Evolutionary conservation across 92 coral and sea anemone genomes (phyloP).

Genomic region (Hydrozoanthus gracilis): DNA sequence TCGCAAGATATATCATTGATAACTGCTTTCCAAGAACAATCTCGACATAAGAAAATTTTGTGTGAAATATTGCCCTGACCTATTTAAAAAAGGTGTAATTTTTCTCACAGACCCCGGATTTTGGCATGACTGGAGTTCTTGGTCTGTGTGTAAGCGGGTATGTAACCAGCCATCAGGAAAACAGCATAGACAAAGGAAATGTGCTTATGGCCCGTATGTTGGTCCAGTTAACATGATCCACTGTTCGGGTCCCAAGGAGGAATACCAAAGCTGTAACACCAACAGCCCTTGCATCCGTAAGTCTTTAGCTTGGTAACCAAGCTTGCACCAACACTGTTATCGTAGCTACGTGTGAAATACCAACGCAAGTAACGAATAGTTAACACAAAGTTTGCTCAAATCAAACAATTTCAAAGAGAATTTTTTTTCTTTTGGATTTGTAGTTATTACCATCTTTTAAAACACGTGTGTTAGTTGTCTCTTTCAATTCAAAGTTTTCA

Average conservation of each 20-base stretch:
- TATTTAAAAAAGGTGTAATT: too few species aligned
- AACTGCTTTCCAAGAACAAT: too few species aligned
- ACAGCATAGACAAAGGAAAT: conserved; percentile 4
- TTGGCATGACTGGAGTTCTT: conserved; percentile 15
- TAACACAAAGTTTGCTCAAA: not conserved
- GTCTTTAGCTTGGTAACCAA: not conserved
- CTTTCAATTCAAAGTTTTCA: too few species aligned
- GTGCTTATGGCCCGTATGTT: conserved; percentile 13
- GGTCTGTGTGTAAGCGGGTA: conserved; percentile 12
- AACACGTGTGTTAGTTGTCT: too few species aligned
- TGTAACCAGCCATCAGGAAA: conserved; percentile 8
- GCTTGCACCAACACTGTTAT: not conserved
- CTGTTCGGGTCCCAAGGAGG: conserved; percentile 10
- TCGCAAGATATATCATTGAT: too few species aligned
- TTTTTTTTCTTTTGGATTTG: too few species aligned
- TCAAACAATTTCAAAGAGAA: too few species aligned
- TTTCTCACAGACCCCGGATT: conserved; percentile 4
- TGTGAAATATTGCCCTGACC: too few species aligned
- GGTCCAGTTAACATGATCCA: conserved; percentile 15
- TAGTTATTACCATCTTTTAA: too few species aligned
- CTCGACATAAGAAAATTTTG: too few species aligned
- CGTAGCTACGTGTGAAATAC: too few species aligned
- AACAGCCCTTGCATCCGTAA: conserved; percentile 23
- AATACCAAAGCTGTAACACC: not conserved
- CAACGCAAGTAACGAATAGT: too few species aligned